These are phyloP conservation scores for Nasonovia ribisnigri DNA, from an alignment of 2,888 invertebrate species.

Conservation along the genomic window DNA sequence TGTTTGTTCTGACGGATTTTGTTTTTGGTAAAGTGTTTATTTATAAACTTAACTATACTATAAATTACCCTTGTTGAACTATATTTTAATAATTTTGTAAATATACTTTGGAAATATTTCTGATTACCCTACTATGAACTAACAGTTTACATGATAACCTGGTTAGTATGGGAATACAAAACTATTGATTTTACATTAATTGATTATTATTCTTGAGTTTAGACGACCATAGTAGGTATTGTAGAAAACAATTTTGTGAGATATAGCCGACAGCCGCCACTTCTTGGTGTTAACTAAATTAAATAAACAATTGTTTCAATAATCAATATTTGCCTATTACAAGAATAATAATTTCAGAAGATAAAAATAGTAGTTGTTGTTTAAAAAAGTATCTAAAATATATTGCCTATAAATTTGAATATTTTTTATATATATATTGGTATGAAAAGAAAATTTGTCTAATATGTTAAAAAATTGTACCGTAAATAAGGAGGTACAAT, in stretches of 20 bases:
- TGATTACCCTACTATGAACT: neutral
- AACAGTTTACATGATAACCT: neutral
- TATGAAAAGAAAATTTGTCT: neutral
- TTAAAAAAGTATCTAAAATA: neutral
- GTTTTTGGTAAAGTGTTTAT: neutral
- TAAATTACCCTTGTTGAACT: neutral
- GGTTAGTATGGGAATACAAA: neutral
- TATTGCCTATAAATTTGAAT: neutral
- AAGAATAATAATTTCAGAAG: neutral
- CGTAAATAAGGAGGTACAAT: neutral
- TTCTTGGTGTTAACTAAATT: neutral
- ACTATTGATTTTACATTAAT: neutral
- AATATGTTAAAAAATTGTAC: neutral
- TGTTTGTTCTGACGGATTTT: neutral
- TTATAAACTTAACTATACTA: neutral
- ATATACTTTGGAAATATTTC: neutral
- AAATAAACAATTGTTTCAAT: neutral
- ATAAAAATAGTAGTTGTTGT: neutral
- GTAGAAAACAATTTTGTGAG: neutral
- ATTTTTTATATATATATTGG: neutral
- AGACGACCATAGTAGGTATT: neutral
- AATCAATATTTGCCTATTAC: neutral
- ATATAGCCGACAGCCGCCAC: neutral
- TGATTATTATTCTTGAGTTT: neutral
- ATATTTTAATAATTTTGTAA: neutral